Evolutionary conservation across 2,797 vertebrate species (phyloP), one percentile per base, ranked within the genome.

Genomic region (Gadopsis marmoratus): DNA sequence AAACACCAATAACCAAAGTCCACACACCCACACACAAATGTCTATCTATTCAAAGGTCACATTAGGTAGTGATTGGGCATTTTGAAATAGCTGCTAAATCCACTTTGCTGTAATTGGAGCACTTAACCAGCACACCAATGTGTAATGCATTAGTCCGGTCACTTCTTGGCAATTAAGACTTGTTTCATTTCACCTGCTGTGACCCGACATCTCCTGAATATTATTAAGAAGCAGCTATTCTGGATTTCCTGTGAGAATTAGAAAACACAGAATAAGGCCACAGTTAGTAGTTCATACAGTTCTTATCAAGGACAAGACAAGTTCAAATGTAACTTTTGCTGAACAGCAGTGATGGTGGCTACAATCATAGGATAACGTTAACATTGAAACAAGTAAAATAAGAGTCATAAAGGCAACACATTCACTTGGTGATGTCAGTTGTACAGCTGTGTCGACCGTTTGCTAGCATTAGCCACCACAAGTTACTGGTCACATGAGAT

Each of bases 31-130:
- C 64, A 62, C 26, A 29, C n/a, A 60, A 17, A 63, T 51, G 65
- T 74, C 29, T 13, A 45, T 58, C 58, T 61, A 59, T 39, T 58
- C 39, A 81, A 84, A 89, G 84, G 76, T 84, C 79, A 43, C 69
- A 61, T 74, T 64, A 59, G 71, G 66, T 41, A 55, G 11, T 2
- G 0, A 63, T 65, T 41, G 60, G 58, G 26, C 7, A 41, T 71
- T 82, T 82, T 75, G 76, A 85, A 88, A 88, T 61, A 83, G 63
- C 76, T 83, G 74, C 84, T 78, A 77, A 89, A 87, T 82, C 75
- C 39, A 83, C 79, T 88, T 87, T 76, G 58, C 54, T 81, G 33
- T 76, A 78, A 81, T 80, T 74, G 83, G 72, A 89, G 67, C 61
- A 56, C 45, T 75, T 77, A 79, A n/a, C 55, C 66, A 61, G 68